Base-by-base conservation (phyloP, 1,140 invertebrate species). In the Drosophila tani region DNA sequence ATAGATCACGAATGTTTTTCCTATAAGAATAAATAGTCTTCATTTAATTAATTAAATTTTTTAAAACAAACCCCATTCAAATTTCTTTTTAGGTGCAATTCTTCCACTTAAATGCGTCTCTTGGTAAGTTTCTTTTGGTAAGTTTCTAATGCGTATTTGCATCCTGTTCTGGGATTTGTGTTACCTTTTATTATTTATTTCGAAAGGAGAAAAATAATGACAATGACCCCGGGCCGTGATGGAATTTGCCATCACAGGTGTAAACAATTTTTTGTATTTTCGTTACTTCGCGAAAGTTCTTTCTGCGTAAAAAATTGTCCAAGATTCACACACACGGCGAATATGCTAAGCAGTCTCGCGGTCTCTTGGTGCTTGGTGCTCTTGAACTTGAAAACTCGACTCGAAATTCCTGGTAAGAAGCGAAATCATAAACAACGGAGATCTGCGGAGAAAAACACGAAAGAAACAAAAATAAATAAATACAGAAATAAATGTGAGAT, bases 331-430 rank as follows among this genome's bases (percentile, higher is more conserved):
- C 40, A 17, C 7, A 27, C 15, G 6, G n/a, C 40, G 64, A 73
- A 73, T 73, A 73, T 74, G 68, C 68, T 51, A 74, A 74, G 40
- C 40, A 73, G 65, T 8, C 41, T 24, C 65, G 41, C 65, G 41
- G 59, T 62, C 24, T 59, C 56, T 29, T 49, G 66, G 40, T 79
- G 82, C 69, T 86, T 24, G 21, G 21, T 24, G 21, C 21, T 86
- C 82, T 86, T 86, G 82, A 86, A 86, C 82, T 86, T 86, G 82
- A 86, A 86, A 85, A 85, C 45, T 38, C 74, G 53, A 50, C 59
- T 55, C 53, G 59, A 69, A 56, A 86, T 82, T 86, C 80, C 83
- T 86, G 79, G 53, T 82, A 76, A 59, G 47, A 41, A 69, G 55
- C 66, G 65, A 65, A 62, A 65, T 51, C 79, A 63, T 75, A 86